phyloP scores from a whole-genome alignment of 1,140 invertebrate genomes.

The Trichomalopsis sarcophagae region DNA sequence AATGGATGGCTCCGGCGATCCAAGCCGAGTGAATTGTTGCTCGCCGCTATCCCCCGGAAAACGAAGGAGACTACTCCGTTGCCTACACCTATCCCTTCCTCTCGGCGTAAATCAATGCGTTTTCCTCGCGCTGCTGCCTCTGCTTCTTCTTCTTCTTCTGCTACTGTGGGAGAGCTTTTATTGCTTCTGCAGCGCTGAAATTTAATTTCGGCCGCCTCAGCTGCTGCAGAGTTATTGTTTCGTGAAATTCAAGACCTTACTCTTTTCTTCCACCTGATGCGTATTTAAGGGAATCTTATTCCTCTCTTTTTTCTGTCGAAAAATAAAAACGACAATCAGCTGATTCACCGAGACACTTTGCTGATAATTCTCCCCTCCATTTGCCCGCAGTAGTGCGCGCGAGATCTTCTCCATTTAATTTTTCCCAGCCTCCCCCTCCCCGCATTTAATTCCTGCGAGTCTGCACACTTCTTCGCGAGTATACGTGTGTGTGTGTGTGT shows the following conservation, averaged over 20 bases:
- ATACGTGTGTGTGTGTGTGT: not conserved
- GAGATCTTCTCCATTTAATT: constrained; percentile 45
- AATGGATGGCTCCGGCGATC: constrained; percentile 73
- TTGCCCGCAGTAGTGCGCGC: not conserved
- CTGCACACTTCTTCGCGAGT: constrained; percentile 19
- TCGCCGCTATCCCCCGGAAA: constrained; percentile 61
- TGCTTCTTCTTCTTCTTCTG: constrained; percentile 41
- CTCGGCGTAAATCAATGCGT: constrained; percentile 72
- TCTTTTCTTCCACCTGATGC: not conserved
- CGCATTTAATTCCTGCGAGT: constrained; percentile 44
- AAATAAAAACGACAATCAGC: not conserved
- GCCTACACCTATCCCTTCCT: not conserved
- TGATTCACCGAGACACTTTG: not conserved
- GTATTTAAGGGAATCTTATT: too few species aligned
- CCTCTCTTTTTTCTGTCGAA: too few species aligned
- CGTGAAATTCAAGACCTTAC: not conserved
- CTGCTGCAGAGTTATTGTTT: not conserved
- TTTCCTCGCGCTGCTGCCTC: constrained; percentile 47
- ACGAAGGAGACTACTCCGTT: constrained; percentile 61
- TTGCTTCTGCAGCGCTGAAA: not conserved
- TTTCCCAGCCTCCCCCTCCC: constrained; percentile 8
- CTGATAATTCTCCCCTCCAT: constrained; percentile 24
- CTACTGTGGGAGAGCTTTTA: not conserved
- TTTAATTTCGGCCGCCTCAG: constrained; percentile 23
- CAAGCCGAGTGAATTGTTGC: constrained; percentile 74